Conservation (phyloP, 2,797 vertebrate species). For the Iguana delicatissima region DNA sequence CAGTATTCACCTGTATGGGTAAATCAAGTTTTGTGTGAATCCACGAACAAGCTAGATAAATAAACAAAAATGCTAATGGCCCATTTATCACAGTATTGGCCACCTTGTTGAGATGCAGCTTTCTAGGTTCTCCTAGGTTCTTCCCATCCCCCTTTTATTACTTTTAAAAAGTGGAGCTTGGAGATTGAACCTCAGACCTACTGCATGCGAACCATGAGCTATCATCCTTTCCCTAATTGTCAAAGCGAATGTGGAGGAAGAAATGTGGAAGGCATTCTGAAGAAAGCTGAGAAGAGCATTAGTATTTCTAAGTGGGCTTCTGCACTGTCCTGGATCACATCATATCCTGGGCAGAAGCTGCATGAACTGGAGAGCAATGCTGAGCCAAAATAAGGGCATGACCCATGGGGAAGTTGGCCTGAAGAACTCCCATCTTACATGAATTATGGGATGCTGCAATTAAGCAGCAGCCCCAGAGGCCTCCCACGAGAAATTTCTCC, state of each 20-base stretch:
- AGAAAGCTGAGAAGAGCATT: not conserved
- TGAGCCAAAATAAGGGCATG: not conserved
- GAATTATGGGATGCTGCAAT: not conserved
- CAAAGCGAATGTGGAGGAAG: not conserved
- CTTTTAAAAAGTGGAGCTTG: not conserved
- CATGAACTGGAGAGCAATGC: no score
- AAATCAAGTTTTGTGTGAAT: not conserved
- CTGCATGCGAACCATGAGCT: not conserved
- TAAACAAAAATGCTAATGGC: not conserved
- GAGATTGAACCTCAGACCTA: not conserved
- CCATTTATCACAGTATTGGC: no score
- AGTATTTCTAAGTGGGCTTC: no score
- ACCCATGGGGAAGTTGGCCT: not conserved
- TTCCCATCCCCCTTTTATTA: not conserved
- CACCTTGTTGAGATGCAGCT: not conserved
- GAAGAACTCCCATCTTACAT: not conserved
- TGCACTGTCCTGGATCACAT: not conserved
- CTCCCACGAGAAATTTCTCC: no score
- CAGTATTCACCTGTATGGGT: not conserved
- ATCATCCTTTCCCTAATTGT: not conserved
- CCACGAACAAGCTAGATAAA: no score
- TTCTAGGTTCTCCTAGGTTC: not conserved
- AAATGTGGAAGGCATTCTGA: no score
- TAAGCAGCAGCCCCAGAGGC: not conserved
- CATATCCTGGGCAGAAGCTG: not conserved